phyloP scores from a whole-genome alignment of 2,113 vertebrate genomes.

The Ranitomeya variabilis region DNA sequence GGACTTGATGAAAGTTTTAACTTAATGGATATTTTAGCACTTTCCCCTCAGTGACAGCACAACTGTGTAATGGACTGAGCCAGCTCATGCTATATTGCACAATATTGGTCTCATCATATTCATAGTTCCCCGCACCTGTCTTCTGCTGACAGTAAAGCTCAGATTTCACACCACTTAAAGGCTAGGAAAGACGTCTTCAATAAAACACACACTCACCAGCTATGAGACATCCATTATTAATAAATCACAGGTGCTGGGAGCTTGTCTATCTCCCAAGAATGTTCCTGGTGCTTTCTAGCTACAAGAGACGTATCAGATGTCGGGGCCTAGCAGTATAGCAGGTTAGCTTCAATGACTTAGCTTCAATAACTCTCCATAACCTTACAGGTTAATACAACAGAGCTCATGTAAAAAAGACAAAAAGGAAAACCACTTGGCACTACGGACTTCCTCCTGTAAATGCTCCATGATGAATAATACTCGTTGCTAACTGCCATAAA shows the following conservation, averaged over 20 bases:
- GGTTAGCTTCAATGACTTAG: neutral
- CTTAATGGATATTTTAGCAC: neutral
- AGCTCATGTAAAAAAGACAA: too few species aligned
- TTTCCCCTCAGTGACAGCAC: neutral
- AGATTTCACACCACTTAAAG: neutral
- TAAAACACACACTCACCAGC: neutral
- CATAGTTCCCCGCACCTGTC: neutral
- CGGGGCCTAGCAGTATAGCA: neutral
- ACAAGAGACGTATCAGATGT: neutral
- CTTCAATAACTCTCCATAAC: neutral
- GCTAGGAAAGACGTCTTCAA: neutral
- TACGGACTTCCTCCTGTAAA: too few species aligned
- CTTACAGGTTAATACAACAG: neutral
- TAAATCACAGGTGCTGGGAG: neutral
- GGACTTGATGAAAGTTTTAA: neutral
- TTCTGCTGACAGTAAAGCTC: neutral
- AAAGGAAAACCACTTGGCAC: too few species aligned
- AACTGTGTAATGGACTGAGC: neutral
- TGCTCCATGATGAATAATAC: too few species aligned
- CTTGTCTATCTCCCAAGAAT: neutral
- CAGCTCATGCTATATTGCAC: neutral
- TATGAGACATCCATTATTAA: neutral
- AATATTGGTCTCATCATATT: neutral
- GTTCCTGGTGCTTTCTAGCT: neutral
- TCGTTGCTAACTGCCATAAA: too few species aligned